Evolutionary conservation across 2,888 invertebrate species (phyloP), one percentile per base, ranked within the genome.

Genomic region (Eupithecia subumbrata): DNA sequence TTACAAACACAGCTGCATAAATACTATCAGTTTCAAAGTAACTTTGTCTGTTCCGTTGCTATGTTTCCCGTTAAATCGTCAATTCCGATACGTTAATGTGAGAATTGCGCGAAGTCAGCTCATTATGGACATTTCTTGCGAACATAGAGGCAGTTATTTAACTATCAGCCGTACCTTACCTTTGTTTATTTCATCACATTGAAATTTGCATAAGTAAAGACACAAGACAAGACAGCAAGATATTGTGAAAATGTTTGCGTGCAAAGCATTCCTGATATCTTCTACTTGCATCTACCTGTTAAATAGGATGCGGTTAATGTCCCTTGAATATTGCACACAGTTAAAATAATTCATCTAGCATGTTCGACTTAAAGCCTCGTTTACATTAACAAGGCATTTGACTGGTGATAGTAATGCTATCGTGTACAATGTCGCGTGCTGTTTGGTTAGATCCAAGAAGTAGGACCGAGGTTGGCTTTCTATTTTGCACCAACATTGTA

Each of bases 391-490:
- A 79, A 79, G 81, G 73, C 80, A 81, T 78, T 82, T 80, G 83
- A 84, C 82, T 84, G 81, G 83, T 82, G 82, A 83, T 82, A 80
- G 82, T 80, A 78, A 74, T 78, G 79, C 80, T 84, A 83, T 84
- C 82, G 74, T 83, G 80, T 84, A 79, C 78, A 72, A 75, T 78
- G 81, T 81, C 82, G 77, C 76, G 80, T 80, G 78, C 77, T 81
- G 78, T 80, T 82, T 80, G 74, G 72, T 82, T 80, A 76, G 72
- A 79, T 81, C 78, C 80, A 76, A 82, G 80, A 84, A 85, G 81
- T 84, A 79, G 83, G 83, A 77, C 82, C 81, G 74, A 81, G 83
- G 73, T 80, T 81, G 75, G 82, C 85, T 87, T 86, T 87, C 86
- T 85, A 85, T 82, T 82, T 82, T 80, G 80, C 79, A 79, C 79